phyloP scores from a whole-genome alignment of 2,888 invertebrate species.

The Eustalomyia histrio region DNA sequence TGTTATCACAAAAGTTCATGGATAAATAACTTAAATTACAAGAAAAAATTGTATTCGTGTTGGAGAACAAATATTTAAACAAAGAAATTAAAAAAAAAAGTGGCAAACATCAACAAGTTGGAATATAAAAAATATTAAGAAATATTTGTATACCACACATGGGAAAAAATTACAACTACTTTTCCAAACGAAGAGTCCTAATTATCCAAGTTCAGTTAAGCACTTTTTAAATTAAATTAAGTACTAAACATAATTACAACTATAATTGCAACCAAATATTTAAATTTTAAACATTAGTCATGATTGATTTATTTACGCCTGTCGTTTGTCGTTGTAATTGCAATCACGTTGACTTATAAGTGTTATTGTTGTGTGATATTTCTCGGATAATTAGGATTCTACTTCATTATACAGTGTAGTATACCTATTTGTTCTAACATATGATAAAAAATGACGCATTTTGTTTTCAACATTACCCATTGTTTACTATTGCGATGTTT shows the following conservation, averaged over 20 bases:
- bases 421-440: too few relatives aligned
- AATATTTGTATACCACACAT: neutral
- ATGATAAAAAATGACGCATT: constrained; percentile 5
- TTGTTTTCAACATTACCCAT: constrained; percentile 52
- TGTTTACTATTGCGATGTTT: constrained; percentile 46
- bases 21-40: constrained; percentile 6
- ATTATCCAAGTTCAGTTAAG: neutral
- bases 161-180: neutral
- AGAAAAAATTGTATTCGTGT: constrained; percentile 12
- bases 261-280: neutral
- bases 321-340: neutral
- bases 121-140: neutral
- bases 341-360: neutral
- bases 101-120: neutral
- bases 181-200: neutral
- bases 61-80: neutral
- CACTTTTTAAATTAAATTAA: neutral
- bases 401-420: neutral
- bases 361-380: neutral
- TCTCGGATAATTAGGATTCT: neutral
- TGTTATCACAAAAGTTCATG: constrained; percentile 19
- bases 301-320: neutral
- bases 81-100: neutral
- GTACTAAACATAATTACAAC: too few relatives aligned
- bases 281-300: neutral